Base-by-base conservation (phyloP, 2,888 invertebrate genomes). In the Charanyca ferruginea region DNA sequence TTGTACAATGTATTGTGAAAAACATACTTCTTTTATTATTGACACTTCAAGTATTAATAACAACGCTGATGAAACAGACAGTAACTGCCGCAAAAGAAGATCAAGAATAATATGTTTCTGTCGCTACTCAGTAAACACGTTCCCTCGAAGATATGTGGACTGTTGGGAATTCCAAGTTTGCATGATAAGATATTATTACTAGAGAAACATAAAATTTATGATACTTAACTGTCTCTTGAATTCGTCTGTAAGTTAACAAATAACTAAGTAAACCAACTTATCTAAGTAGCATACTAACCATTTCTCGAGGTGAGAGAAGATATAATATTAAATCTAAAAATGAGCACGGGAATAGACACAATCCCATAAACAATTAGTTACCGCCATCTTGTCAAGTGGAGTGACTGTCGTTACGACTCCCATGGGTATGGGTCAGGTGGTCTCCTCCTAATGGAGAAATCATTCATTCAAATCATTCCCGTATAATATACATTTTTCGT, bases 51-150 rank as follows among this genome's bases (percentile, higher is more conserved):
- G 38, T 35, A 20, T 18, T 16, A n/a, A 44, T n/a, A 16, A 38
- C 18, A 20, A 32, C 38, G 13, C 32, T 32, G 9, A 13, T 1
- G 20, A 65, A 53, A 66, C n/a, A 41, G 48, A 66, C 23, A 7
- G 13, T 41, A 41, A 47, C 28, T 16, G 7, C 23, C 41, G 41
- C 47, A 23, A 66, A 66, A n/a, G 35, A 25, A 20, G 45, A 47
- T 38, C 16, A 54, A 66, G 66, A 66, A 54, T 9, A 41, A 66
- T 66, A 28, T 54, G 4, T 23, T 9, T 6, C 23, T 48, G 32
- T 23, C 22, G 41, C 28, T 18, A 41, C 41, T 41, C 16, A 13
- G 66, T 54, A 32, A 28, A 18, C 6, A 41, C 18, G 28, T 1
- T 44, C 7, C 18, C 45, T 28, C 28, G 25, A 51, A 65, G 16